Evolutionary conservation across 1,140 invertebrate species (phyloP), one percentile per base, ranked within the genome.

Genomic region (Drosophila athabasca): DNA sequence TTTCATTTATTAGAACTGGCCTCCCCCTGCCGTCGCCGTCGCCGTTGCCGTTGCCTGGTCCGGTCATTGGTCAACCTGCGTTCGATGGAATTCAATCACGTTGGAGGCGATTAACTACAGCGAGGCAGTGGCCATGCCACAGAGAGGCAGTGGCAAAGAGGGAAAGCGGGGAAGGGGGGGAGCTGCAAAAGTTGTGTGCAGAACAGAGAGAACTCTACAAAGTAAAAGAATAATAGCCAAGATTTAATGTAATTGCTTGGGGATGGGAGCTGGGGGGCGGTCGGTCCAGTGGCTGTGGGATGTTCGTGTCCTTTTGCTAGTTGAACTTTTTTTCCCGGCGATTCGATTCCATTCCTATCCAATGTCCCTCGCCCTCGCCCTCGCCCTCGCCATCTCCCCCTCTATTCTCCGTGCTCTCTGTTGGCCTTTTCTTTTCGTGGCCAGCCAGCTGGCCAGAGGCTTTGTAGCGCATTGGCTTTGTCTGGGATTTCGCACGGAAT

Each of bases 31-130:
- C 8, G 50, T 24, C 35, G 1, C 8, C 8, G 31, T 8, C 8
- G 0, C 31, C 24, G 17, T 19, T 31, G 29, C 24, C 24, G 6
- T 6, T 17, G 13, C 49, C 24, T 17, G 31, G 45, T 49, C 45
- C 58, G 62, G 59, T 59, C 76, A 64, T 68, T 65, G 65, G 49
- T 74, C 68, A 84, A 87, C 83, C 82, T 88, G 78, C 74, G 66
- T 87, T 88, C 82, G 82, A 87, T 88, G 83, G 83, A 87, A 87
- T 87, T 87, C 83, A 88, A 87, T 87, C 83, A 87, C 83, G 72
- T 89, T 70, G 79, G 77, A 87, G 75, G 70, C 83, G 83, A 87
- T 87, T 87, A 87, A 87, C 79, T 76, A 79, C 83, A 87, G 35
- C 11, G 35, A 13, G 31, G 69, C 62, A 55, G 68, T 29, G 6